Percentiles rank a stretch among this genome's conserved stretches.
phyloP scores from a whole-genome alignment of 2,113 vertebrate species.

The Gila orcuttii region DNA sequence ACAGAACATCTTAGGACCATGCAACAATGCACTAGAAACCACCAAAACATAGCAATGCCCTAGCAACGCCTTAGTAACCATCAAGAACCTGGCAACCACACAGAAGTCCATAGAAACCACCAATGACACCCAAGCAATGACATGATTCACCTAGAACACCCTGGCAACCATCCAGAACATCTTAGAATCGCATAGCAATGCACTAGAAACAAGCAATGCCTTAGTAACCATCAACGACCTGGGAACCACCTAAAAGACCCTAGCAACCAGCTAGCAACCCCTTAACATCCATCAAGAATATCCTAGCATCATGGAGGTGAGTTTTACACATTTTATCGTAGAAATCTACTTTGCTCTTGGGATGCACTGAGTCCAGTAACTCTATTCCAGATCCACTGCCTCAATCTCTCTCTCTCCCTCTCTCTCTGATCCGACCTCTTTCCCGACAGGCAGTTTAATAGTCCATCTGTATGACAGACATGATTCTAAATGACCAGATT shows the following conservation, averaged over 20 bases:
- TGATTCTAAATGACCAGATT: constrained; percentile 9
- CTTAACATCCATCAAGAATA: background rate
- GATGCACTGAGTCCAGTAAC: background rate
- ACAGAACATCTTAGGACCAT: background rate
- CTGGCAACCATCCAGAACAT: background rate
- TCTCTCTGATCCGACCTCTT: background rate
- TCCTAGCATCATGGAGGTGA: background rate
- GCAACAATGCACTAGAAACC: too few species aligned
- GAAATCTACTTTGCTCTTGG: background rate
- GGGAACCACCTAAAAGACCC: background rate
- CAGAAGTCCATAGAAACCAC: background rate
- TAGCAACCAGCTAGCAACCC: background rate
- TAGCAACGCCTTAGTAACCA: background rate
- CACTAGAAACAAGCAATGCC: background rate
- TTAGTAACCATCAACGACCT: background rate
- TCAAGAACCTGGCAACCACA: background rate
- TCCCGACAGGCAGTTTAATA: constrained; percentile 23
- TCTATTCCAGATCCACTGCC: background rate
- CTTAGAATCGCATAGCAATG: background rate
- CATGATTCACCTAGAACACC: too few species aligned
- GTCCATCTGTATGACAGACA: background rate
- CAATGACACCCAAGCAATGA: background rate
- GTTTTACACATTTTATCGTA: background rate
- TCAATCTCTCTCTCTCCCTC: background rate
- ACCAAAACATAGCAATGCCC: background rate